Conservation (phyloP, 2,888 invertebrate genomes). For the Oasisia sp. region DNA sequence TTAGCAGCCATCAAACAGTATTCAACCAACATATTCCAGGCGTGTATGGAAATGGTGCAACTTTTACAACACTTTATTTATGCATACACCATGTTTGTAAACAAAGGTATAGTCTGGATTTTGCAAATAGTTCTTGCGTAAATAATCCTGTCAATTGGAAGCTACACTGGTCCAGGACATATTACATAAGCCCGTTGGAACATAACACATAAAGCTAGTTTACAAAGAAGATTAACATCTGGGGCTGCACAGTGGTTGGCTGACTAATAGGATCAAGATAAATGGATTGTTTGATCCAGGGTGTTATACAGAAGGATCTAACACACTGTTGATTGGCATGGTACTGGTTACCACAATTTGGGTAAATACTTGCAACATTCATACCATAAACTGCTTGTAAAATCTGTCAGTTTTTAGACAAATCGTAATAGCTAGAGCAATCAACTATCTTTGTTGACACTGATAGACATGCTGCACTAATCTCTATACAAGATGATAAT, state of each 20-base stretch:
- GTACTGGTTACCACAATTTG: background rate
- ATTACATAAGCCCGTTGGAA: background rate
- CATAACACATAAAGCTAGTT: background rate
- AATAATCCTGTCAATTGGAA: background rate
- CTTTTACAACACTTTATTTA: background rate
- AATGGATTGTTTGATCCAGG: background rate
- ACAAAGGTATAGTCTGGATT: background rate
- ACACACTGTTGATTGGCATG: background rate
- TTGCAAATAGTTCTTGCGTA: background rate
- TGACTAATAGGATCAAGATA: background rate
- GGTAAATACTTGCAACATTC: background rate
- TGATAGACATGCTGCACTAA: too few relatives aligned
- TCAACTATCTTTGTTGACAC: too few relatives aligned
- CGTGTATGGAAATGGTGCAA: background rate
- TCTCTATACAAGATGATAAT: too few relatives aligned
- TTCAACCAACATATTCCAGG: background rate
- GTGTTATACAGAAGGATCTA: background rate
- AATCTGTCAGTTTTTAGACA: background rate
- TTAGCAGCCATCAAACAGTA: background rate
- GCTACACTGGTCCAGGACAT: background rate
- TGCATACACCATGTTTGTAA: background rate
- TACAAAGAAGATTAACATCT: slow-evolving; percentile 14
- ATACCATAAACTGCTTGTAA: background rate
- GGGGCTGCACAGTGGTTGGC: background rate
- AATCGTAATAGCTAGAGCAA: too few relatives aligned